phyloP scores from a whole-genome alignment of 2,888 invertebrate genomes.

The Colletes collaris region DNA sequence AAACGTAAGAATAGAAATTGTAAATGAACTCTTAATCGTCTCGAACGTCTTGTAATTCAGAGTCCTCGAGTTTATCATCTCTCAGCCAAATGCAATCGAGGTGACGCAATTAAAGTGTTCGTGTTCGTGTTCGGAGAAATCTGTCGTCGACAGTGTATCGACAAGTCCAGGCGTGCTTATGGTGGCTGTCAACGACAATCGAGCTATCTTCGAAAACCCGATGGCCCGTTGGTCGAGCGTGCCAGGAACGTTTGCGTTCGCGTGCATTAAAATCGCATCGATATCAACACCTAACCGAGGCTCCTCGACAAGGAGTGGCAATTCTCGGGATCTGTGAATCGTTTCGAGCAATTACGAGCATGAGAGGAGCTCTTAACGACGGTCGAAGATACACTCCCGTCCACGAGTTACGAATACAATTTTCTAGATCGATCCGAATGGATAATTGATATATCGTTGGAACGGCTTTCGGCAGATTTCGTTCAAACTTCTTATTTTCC shows the following conservation, averaged over 20 bases:
- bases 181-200: constrained; percentile 55
- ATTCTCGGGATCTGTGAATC: constrained; percentile 2
- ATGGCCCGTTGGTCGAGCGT: not conserved
- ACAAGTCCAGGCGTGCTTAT: constrained; percentile 31
- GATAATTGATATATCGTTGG: too few relatives aligned
- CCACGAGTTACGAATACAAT: too few relatives aligned
- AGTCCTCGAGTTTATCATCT: too few relatives aligned
- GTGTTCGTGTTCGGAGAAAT: constrained; percentile 28
- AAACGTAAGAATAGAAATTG: too few relatives aligned
- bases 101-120: constrained; percentile 32
- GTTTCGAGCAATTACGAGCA: not conserved
- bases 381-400: not conserved
- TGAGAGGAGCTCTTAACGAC: not conserved
- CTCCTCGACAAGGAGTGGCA: constrained; percentile 4
- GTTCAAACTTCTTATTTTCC: too few relatives aligned
- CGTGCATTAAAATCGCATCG: constrained; percentile 26
- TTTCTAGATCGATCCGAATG: too few relatives aligned
- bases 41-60: too few relatives aligned
- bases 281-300: constrained; percentile 3
- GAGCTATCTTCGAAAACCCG: constrained; percentile 42
- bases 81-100: constrained; percentile 14
- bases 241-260: constrained; percentile 10
- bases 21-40: too few relatives aligned
- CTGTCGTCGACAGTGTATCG: constrained; percentile 39
- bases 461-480: too few relatives aligned